Evolutionary conservation across 2,797 vertebrate genomes (phyloP).

Genomic region (Sebastes diploproa): DNA sequence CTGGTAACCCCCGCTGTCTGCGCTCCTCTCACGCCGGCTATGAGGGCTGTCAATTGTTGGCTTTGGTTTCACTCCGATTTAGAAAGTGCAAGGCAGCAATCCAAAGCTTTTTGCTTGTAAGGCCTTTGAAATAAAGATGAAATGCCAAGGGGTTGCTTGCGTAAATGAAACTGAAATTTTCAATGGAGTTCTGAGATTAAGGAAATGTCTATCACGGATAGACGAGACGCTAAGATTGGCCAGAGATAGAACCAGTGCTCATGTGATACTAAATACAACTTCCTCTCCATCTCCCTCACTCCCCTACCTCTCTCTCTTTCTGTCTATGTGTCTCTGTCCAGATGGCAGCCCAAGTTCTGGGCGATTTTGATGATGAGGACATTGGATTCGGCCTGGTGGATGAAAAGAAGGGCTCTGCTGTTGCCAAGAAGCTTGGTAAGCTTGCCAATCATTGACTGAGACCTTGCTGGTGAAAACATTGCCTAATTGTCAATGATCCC

Average conservation of each 20-base stretch:
- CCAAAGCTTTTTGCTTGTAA: constrained; percentile 64
- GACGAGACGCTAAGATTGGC: background rate
- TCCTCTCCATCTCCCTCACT: background rate
- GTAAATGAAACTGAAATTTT: constrained; percentile 49
- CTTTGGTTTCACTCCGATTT: constrained; percentile 76
- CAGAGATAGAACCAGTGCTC: background rate
- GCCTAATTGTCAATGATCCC: background rate
- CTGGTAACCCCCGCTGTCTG: constrained; percentile 30
- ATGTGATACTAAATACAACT: background rate
- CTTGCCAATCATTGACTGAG: background rate
- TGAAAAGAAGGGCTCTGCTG: constrained; percentile 84
- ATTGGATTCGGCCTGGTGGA: constrained; percentile 93
- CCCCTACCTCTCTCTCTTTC: constrained; percentile 1
- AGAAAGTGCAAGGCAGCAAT: constrained; percentile 77
- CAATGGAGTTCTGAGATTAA: background rate
- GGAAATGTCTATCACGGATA: background rate
- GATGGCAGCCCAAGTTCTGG: constrained; percentile 94
- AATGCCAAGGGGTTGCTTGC: constrained; percentile 21
- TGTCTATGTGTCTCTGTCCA: constrained; percentile 58
- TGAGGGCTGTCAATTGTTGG: constrained; percentile 71
- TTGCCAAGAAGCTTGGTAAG: constrained; percentile 92
- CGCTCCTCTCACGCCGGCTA: constrained; percentile 38
- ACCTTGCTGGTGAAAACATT: background rate
- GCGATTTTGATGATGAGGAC: constrained; percentile 89
- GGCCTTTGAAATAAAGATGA: constrained; percentile 57